These are phyloP conservation scores for silkworm (Bombyx mori) DNA, from an alignment of 1,140 invertebrate species.

Conservation along the genomic window DNA sequence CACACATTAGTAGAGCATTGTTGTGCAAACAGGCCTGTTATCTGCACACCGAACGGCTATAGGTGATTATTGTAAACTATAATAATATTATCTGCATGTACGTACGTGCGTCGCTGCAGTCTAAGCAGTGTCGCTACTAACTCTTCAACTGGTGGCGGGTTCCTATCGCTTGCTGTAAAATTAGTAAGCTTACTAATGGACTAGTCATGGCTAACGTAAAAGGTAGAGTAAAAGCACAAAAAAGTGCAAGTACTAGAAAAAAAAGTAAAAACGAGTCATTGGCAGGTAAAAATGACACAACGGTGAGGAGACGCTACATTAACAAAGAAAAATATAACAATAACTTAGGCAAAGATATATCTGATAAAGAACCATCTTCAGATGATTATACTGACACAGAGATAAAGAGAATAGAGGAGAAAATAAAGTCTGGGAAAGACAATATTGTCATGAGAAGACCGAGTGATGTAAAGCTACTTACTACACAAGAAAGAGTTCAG, in stretches of 20 bases:
- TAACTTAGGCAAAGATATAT: no score
- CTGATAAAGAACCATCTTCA: no score
- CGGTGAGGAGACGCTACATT: neutral
- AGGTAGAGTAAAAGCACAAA: slow-evolving; percentile 45
- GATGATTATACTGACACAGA: slow-evolving; percentile 5
- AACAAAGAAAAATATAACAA: neutral
- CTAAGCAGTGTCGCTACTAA: slow-evolving; percentile 31
- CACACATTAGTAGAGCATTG: slow-evolving; percentile 60
- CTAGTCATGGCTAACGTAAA: slow-evolving; percentile 60
- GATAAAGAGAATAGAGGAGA: slow-evolving; percentile 2
- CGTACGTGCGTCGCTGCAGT: slow-evolving; percentile 33
- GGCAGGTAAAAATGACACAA: slow-evolving; percentile 30
- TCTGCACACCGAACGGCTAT: slow-evolving; percentile 48
- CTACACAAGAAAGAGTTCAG: slow-evolving; percentile 29
- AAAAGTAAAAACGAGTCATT: slow-evolving; percentile 35
- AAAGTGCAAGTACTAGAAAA: slow-evolving; percentile 31
- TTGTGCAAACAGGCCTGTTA: slow-evolving; percentile 50
- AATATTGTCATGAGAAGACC: slow-evolving; percentile 29
- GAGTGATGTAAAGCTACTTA: slow-evolving; percentile 17
- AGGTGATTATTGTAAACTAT: slow-evolving; percentile 57
- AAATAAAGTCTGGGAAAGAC: slow-evolving; percentile 5
- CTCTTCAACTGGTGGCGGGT: slow-evolving; percentile 53
- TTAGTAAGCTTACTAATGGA: slow-evolving; percentile 28
- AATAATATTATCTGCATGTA: slow-evolving; percentile 56
- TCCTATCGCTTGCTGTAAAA: slow-evolving; percentile 46